Evolutionary conservation across 2,113 vertebrate genomes (phyloP), one percentile per base, ranked within the genome.

Genomic region (Tretioscincus oriximinensis): DNA sequence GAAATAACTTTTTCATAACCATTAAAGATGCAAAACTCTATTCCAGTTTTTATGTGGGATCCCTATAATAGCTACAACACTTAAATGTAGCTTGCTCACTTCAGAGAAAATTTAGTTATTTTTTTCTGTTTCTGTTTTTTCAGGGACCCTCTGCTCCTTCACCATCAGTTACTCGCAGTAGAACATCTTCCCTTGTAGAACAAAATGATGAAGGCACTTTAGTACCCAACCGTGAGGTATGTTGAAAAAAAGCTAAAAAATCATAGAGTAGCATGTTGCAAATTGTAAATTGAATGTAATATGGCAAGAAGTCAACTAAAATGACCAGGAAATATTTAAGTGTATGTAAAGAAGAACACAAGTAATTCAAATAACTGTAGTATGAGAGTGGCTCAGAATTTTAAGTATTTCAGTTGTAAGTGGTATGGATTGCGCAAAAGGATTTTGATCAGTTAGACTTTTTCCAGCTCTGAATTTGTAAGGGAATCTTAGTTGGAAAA

Each of bases 151-250:
- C 88, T 65, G 91, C 21, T n/a, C 82, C 80, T 60, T 78, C 88
- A 83, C 73, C 92, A 81, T 3, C 80, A 74, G 87, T 47, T 73
- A 77, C 60, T 75, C 91, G 93, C 81, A 94, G 87, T 64, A 91
- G 93, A 58, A 83, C 90, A 1, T 91, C 94, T 88, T 95, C 96
- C 0, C 90, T 93, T 66, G 87, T 94, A 31, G 93, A 95, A 71
- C 93, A 93, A 31, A 92, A 92, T 35, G 96, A 98, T 85, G 96
- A 96, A 84, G 85, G 86, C 73, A 88, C 89, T 26, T 89, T 86
- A 77, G 88, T 92, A 81, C 95, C 96, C 71, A 96, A 97, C 84
- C 94, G 95, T 96, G 97, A 99, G 97, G 98, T 99, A 86, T 93
- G 96, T 83, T 88, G 61, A 86, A 45, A 87, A n/a, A 74, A 47